These are phyloP conservation scores for Watsonalla cultraria DNA, from an alignment of 2,888 invertebrate species.

Conservation along the genomic window DNA sequence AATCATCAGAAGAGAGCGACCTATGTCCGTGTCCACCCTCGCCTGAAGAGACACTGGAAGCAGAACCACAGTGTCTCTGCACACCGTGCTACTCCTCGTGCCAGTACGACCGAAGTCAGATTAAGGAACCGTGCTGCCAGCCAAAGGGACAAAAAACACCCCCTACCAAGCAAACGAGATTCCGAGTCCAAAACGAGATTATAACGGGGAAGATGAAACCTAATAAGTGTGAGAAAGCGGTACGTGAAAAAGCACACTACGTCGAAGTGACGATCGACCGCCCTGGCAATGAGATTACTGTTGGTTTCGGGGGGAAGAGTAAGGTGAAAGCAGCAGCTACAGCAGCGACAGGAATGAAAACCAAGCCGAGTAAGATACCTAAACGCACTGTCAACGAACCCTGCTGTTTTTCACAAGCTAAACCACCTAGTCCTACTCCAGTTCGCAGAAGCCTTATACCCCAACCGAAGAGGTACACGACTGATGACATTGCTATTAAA, in stretches of 20 bases:
- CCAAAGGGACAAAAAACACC: background rate
- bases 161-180: background rate
- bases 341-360: background rate
- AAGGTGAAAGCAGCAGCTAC: slow-evolving; percentile 1
- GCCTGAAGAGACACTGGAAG: background rate
- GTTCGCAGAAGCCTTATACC: slow-evolving; percentile 32
- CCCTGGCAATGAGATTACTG: slow-evolving; percentile 23
- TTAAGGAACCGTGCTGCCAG: background rate
- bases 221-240: slow-evolving; percentile 9
- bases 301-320: slow-evolving; percentile 19
- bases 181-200: slow-evolving; percentile 2
- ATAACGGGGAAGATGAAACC: slow-evolving; percentile 5
- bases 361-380: slow-evolving; percentile 39
- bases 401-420: slow-evolving; percentile 4
- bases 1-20: background rate
- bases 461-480: slow-evolving; percentile 22
- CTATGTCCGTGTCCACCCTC: background rate
- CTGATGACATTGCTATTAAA: slow-evolving; percentile 29
- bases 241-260: slow-evolving; percentile 9
- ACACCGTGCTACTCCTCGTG: background rate
- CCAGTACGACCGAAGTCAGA: background rate
- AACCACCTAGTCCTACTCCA: background rate
- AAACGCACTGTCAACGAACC: slow-evolving; percentile 21
- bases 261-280: slow-evolving; percentile 41
- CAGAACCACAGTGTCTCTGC: background rate